A percentile compares a stretch with the other conserved stretches of the same genome.
phyloP scores from a whole-genome alignment of 2,113 vertebrate genomes.

The Hypocryptadius cinnamomeus region DNA sequence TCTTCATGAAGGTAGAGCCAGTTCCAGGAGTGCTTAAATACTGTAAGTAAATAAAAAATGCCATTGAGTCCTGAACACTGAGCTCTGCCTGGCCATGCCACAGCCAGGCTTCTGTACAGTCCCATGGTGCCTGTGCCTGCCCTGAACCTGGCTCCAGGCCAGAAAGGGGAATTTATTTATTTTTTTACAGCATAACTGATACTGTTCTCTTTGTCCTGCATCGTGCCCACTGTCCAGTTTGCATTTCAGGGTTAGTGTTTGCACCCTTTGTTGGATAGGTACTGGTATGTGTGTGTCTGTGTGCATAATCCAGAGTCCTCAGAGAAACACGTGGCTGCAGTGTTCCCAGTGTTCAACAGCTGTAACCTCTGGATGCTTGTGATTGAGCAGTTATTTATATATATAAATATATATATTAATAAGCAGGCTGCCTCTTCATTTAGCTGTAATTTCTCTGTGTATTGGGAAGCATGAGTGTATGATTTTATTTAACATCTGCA shows the following conservation, averaged over 20 bases:
- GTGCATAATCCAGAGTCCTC: background rate
- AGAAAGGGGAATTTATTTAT: slow-evolving; percentile 37
- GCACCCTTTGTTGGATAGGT: background rate
- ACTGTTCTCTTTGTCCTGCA: background rate
- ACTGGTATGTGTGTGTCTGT: background rate
- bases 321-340: background rate
- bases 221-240: background rate
- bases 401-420: background rate
- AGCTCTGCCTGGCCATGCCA: background rate
- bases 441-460: slow-evolving; percentile 12
- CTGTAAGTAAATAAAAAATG: background rate
- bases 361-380: slow-evolving; percentile 25
- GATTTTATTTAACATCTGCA: slow-evolving; percentile 7
- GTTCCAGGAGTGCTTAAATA: background rate
- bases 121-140: slow-evolving; percentile 1
- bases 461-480: slow-evolving; percentile 49
- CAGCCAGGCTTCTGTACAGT: background rate
- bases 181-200: slow-evolving; percentile 46
- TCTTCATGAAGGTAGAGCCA: background rate
- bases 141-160: background rate
- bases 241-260: slow-evolving; percentile 26
- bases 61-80: background rate
- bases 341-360: background rate
- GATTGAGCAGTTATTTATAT: slow-evolving; percentile 28
- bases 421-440: slow-evolving; percentile 11